Base-by-base conservation (phyloP, 1,140 invertebrate species). In the Ceratina calcarata region DNA sequence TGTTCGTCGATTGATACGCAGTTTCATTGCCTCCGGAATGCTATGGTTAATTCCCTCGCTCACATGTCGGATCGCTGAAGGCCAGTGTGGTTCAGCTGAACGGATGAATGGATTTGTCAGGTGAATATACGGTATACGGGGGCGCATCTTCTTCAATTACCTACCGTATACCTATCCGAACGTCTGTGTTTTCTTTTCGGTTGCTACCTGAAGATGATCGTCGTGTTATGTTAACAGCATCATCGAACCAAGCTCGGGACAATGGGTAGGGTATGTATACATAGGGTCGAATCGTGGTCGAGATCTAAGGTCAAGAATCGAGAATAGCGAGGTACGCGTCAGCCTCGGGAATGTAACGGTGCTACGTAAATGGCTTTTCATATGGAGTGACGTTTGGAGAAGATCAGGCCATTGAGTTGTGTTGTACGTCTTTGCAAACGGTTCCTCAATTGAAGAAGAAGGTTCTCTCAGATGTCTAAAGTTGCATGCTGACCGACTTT, bases 61-160 rank as follows among this genome's bases (percentile, higher is more conserved):
- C 65, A 74, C 65, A 61, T 78, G 15, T 60, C 57, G 80, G 62
- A 83, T 60, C 70, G 75, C 60, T 85, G 65, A 78, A 84, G 65
- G 79, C 70, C 81, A 71, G 49, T n/a, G 67, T 51, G 69, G 73
- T 22, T 75, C 51, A 65, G 74, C 62, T 66, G 77, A 74, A 77
- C 60, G 68, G 72, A 82, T 79, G 83, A 86, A 79, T 79, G 84
- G 83, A 78, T 72, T 84, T 66, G 75, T 80, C 67, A 57, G 80
- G 77, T 70, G 78, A 64, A 72, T 80, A 64, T 74, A 7, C 45
- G 53, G 20, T 61, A 77, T 58, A 77, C 58, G 32, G 75, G 74
- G 72, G 71, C 24, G 60, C 62, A 60, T 81, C 55, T 74, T 81
- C 73, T 80, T 70, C 65, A 72, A 77, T 84, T 84, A 72, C 55